Evolutionary conservation across 2,113 vertebrate genomes (phyloP), one percentile per base, ranked within the genome.

Genomic region (Tachysurus vachellii): DNA sequence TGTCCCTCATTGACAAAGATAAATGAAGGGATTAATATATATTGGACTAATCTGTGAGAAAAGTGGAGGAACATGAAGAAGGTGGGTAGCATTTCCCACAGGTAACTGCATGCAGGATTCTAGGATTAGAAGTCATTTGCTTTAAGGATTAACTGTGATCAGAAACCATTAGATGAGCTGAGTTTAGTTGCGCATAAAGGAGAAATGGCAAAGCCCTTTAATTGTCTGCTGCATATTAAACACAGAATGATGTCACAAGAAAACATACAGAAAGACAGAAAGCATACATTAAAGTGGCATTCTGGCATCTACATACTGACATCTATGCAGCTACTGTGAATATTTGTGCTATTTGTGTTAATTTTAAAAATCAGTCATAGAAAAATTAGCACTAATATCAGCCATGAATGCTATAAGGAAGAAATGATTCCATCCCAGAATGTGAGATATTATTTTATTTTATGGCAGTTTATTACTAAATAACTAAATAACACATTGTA

Each of bases 11-110:
- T 98, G 97, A 97, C 97, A 97, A 97, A 98, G 97, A 97, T 98
- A 98, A 99, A 98, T 97, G 97, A 94, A 92, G 95, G 96, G 97
- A 99, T 99, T 99, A 99, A 98, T 98, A 97, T 96, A 97, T 97
- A 98, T 99, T 97, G 97, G 95, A 97, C 95, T 95, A 97, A 95
- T 96, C 95, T 96, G 92, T 75, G 93, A 95, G 93, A 94, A 94
- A 94, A 94, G 93, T 93, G 95, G 92, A 86, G 92, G 95, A 94
- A 92, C 91, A 91, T 91, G 91, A 92, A 91, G 91, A 89, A 94
- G 94, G 93, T 95, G 95, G 96, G 95, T 96, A 95, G 97, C 96
- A 99, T 99, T 98, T 99, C 97, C 97, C 97, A 93, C 96, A 98
- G 97, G 97, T 97, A 97, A 96, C 96, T 85, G 92, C 95, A 95